Conservation (phyloP, 2,113 vertebrate genomes). For the Empidonax alnorum region DNA sequence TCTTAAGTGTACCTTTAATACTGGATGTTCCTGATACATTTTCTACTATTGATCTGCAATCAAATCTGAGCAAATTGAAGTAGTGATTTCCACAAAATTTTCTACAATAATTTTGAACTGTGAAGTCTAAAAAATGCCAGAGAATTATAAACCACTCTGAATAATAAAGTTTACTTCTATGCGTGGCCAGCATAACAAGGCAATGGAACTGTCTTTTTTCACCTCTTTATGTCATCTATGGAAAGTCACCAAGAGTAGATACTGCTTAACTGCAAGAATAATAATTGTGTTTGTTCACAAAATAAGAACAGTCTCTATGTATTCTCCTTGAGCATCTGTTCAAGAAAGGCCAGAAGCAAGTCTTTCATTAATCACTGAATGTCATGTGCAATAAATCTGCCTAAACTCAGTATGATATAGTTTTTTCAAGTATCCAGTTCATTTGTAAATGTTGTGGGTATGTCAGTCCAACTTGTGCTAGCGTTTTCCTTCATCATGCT, state of each 20-base stretch:
- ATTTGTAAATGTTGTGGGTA: constrained; percentile 42
- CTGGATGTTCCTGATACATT: background rate
- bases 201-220: background rate
- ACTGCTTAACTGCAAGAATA: background rate
- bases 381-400: constrained; percentile 57
- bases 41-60: background rate
- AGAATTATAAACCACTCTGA: background rate
- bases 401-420: constrained; percentile 45
- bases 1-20: background rate
- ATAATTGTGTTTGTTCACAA: background rate
- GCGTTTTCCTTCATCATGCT: background rate
- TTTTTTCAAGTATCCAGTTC: background rate
- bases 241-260: background rate
- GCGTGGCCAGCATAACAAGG: background rate
- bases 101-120: background rate
- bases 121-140: background rate
- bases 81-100: background rate
- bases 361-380: constrained; percentile 33
- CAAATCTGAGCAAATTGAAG: background rate
- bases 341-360: constrained; percentile 10
- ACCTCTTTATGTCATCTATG: background rate
- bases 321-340: constrained; percentile 12
- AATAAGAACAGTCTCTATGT: background rate
- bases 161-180: background rate
- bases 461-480: background rate